Evolutionary conservation across 2,113 vertebrate genomes (phyloP), one percentile per base, ranked within the genome.

Genomic region (Numida meleagris): DNA sequence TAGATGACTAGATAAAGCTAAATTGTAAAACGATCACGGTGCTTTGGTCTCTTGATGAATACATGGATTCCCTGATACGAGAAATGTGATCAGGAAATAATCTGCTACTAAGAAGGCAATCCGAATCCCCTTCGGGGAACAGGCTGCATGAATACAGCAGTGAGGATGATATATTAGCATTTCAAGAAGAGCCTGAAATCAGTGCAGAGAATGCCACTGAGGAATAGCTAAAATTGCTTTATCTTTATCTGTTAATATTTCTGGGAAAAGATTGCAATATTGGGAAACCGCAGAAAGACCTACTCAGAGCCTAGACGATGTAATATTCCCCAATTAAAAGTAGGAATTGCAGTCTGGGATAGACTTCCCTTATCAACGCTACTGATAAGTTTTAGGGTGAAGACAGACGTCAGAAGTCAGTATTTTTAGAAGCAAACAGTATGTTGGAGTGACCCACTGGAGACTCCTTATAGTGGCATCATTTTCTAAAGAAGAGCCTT

Each of bases 11-110:
- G 94, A 96, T 92, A 95, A 96, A 96, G 59, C 81, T 91, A 93
- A 96, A 95, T 59, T 86, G 51, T 86, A 93, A 96, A 97, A 94
- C 45, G 36, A 96, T 91, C 87, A 31, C 66, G 82, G 90, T 10
- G 24, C 66, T 88, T 90, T 71, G 88, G 77, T 94, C 78, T 91
- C 82, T 36, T 48, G 51, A 79, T 89, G 58, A 91, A 97, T 93
- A 72, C 61, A 61, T 14, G 40, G 58, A n/a, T 87, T 93, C 83
- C 50, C 74, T 92, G 91, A 96, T 95, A 94, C 34, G 15, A 90
- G 77, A 92, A 95, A 94, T 96, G 90, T 80, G 91, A 97, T 96
- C 77, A 94, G 85, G 93, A 96, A 97, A 97, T 95, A 92, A 95
- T 90, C 93, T 84, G 90, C 76, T 92, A 21, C 85, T 87, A 88